These are phyloP conservation scores for Argyrosomus japonicus DNA, from an alignment of 2,113 vertebrate genomes.

Conservation along the genomic window DNA sequence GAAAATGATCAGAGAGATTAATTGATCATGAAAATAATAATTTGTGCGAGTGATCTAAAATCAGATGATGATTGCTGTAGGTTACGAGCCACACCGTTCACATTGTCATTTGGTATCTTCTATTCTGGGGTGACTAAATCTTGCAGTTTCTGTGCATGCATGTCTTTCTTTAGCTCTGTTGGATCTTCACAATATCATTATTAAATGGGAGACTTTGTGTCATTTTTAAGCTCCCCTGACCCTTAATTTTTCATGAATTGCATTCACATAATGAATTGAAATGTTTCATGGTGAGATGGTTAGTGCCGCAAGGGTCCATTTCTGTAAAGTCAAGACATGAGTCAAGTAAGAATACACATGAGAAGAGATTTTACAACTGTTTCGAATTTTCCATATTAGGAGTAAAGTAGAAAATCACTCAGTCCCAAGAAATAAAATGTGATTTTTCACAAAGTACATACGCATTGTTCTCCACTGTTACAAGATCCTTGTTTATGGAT, in stretches of 20 bases:
- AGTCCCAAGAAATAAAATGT: background rate
- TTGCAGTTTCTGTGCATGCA: background rate
- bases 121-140: background rate
- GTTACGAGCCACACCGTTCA: background rate
- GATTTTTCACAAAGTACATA: background rate
- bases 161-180: background rate
- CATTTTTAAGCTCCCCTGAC: slow-evolving; percentile 31
- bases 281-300: slow-evolving; percentile 42
- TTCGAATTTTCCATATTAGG: background rate
- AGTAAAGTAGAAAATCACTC: background rate
- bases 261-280: slow-evolving; percentile 25
- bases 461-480: background rate
- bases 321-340: slow-evolving; percentile 6
- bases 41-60: no score
- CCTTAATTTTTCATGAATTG: slow-evolving; percentile 22
- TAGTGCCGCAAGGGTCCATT: background rate
- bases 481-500: background rate
- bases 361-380: background rate
- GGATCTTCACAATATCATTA: background rate
- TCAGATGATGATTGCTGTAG: background rate
- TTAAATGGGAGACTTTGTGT: slow-evolving; percentile 4
- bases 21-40: no score
- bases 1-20: no score
- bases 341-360: no score
- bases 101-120: background rate